Base-by-base conservation (phyloP, 2,797 vertebrate species). In the Enteromius afrohamiltoni region DNA sequence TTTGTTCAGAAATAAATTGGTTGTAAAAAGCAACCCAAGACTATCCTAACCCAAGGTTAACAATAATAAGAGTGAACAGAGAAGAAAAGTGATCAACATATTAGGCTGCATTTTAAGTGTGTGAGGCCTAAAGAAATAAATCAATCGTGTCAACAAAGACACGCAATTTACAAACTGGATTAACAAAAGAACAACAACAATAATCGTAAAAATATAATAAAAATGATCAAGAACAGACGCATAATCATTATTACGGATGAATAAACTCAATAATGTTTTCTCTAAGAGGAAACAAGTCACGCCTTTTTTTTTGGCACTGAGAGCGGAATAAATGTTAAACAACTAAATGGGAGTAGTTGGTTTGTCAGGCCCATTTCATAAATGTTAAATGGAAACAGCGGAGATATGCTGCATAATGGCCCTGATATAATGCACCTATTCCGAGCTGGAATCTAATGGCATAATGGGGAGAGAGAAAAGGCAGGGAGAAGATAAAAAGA, bases 261-360 rank as follows among this genome's bases (percentile, higher is more conserved):
- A 69, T 70, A 70, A 42, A 47, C 79, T 2, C 16, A 74, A 37
- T 74, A 47, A 70, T 10, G 6, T 14, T 23, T 51, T 82, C 29
- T 49, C 58, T 51, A 10, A 64, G 13, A 71, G 26, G 31, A 55
- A 71, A 71, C 23, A 60, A 34, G 3, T 29, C 7, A 49, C 4
- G 2, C 26, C 17, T 11, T 49, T 74, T 37, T 62, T 74, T n/a
- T 19, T 2, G 4, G 7, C n/a, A 26, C n/a, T 29, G 10, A 76
- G 70, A 75, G 31, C n/a, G 16, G 4, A 42, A 67, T 49, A 82
- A 82, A 75, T 67, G 80, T 55, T 67, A 82, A 81, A 67, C 58
- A 67, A 65, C 21, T 26, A 71, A 80, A 71, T 29, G 11, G 45
- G 29, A 82, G 29, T 62, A 5, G 37, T 40, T 49, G 7, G 53